These are phyloP conservation scores for Champsocephalus gunnari DNA, from an alignment of 2,797 vertebrate species.

Conservation along the genomic window DNA sequence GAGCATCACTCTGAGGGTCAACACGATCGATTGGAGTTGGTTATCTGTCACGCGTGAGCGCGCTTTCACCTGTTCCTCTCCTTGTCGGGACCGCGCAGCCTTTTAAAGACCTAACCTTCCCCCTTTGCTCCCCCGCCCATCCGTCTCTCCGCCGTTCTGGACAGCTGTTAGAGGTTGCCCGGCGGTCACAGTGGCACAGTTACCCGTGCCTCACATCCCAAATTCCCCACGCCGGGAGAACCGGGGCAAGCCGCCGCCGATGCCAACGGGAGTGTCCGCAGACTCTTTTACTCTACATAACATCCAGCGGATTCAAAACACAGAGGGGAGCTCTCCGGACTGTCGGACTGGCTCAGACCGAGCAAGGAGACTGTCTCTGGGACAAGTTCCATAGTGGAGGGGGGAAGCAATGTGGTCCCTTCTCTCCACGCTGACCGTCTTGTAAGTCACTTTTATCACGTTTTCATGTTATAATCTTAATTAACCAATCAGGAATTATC, in stretches of 20 bases:
- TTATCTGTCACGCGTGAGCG: slow-evolving; percentile 72
- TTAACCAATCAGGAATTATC: background rate
- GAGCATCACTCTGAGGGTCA: slow-evolving; percentile 64
- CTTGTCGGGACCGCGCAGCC: slow-evolving; percentile 72
- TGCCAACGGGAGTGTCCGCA: slow-evolving; percentile 81
- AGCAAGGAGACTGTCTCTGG: slow-evolving; percentile 83
- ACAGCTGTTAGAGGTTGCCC: slow-evolving; percentile 82
- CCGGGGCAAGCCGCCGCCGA: slow-evolving; percentile 78
- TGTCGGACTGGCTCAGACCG: slow-evolving; percentile 82
- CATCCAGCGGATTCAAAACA: slow-evolving; percentile 78
- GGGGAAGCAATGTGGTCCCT: slow-evolving; percentile 88
- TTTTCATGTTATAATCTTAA: slow-evolving; percentile 23
- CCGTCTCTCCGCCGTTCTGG: slow-evolving; percentile 69
- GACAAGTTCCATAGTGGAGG: slow-evolving; percentile 84
- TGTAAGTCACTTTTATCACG: slow-evolving; percentile 82
- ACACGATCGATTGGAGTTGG: slow-evolving; percentile 59
- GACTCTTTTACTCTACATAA: slow-evolving; percentile 80
- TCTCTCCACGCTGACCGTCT: slow-evolving; percentile 89
- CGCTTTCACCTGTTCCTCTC: slow-evolving; percentile 86
- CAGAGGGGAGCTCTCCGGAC: slow-evolving; percentile 74
- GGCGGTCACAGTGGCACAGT: slow-evolving; percentile 82
- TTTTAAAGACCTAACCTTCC: slow-evolving; percentile 67
- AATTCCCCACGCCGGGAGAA: slow-evolving; percentile 67
- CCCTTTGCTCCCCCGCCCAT: slow-evolving; percentile 68
- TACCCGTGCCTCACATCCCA: slow-evolving; percentile 61